Evolutionary conservation across 2,797 vertebrate species (phyloP).

Genomic region (Molossus molossus): DNA sequence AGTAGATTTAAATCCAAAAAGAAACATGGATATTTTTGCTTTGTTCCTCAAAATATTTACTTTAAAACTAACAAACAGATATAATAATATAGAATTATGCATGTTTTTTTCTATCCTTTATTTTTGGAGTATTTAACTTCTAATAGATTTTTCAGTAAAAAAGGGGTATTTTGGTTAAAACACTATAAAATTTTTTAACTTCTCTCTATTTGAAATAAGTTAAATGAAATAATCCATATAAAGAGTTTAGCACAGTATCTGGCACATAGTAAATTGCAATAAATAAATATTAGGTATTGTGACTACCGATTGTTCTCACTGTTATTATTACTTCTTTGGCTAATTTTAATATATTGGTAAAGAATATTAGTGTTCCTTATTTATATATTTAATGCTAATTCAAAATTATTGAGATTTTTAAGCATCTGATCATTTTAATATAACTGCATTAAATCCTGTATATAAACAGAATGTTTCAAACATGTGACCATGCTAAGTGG

Average conservation of each 20-base stretch:
- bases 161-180: neutral
- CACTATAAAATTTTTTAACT: neutral
- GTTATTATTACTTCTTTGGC: neutral
- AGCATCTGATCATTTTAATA: slow-evolving; percentile 23
- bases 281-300: neutral
- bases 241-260: neutral
- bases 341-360: slow-evolving; percentile 42
- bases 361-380: slow-evolving; percentile 5
- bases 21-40: neutral
- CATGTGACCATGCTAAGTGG: neutral
- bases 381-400: slow-evolving; percentile 37
- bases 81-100: neutral
- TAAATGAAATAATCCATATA: neutral
- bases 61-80: slow-evolving; percentile 52
- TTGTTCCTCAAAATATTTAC: slow-evolving; percentile 39
- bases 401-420: slow-evolving; percentile 39
- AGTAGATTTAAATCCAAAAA: slow-evolving; percentile 32
- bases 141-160: neutral
- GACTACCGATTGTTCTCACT: neutral
- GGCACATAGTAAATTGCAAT: neutral
- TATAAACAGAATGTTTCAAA: slow-evolving; percentile 47
- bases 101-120: slow-evolving; percentile 5
- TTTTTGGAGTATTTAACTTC: slow-evolving; percentile 39
- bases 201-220: neutral
- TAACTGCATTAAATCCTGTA: slow-evolving; percentile 30